phyloP scores from a whole-genome alignment of 2,797 vertebrate genomes.

The Telmatherina bonti region DNA sequence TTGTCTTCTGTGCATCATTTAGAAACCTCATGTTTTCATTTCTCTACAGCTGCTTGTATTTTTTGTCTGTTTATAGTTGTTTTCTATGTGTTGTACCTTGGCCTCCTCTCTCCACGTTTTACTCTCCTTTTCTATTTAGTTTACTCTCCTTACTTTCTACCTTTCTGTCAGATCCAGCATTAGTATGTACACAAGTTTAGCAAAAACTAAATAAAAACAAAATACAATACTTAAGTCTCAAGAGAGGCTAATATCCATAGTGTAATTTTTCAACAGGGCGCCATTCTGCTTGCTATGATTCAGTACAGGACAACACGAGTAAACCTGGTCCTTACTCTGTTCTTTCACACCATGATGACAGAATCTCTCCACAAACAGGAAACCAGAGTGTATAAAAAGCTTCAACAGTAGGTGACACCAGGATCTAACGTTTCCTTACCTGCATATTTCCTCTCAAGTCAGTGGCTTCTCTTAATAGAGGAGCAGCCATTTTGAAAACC shows the following conservation, averaged over 20 bases:
- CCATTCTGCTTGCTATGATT: too few relatives aligned
- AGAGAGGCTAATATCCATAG: not conserved
- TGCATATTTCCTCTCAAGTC: slow-evolving; percentile 97
- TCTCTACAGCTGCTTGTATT: not conserved
- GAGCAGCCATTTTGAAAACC: slow-evolving; percentile 91
- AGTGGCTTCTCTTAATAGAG: slow-evolving; percentile 90
- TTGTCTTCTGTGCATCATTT: not conserved
- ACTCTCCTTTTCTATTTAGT: not conserved
- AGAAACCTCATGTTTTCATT: not conserved
- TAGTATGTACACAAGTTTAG: too few relatives aligned
- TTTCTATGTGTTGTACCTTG: not conserved
- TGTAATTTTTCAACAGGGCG: not conserved
- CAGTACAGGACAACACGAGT: not conserved
- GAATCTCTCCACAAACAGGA: not conserved
- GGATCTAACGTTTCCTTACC: slow-evolving; percentile 72
- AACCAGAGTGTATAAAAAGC: not conserved
- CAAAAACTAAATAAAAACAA: not conserved
- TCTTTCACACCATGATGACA: not conserved
- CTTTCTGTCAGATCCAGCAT: not conserved
- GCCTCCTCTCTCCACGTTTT: not conserved
- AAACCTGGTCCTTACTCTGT: not conserved
- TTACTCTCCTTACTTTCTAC: not conserved
- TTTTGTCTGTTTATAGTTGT: not conserved
- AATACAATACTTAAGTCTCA: not conserved
- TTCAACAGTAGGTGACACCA: not conserved